Evolutionary conservation across 2,888 invertebrate genomes (phyloP), one percentile per base, ranked within the genome.

Genomic region (Exocentrus adspersus): DNA sequence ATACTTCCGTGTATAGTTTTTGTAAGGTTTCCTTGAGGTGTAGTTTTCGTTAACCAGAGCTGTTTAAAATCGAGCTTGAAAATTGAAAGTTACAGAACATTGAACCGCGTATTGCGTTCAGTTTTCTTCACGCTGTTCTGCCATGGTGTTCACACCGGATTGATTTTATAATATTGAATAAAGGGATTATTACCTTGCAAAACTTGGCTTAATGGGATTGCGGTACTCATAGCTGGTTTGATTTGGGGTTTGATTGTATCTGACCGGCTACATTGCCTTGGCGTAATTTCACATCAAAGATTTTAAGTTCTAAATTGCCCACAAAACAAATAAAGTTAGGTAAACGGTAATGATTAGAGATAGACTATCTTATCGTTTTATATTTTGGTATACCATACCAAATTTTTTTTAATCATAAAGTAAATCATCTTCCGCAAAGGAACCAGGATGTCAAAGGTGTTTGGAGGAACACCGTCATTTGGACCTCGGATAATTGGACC

Each of bases 1-100:
- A 30, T 59, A 46, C 57, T 57, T 63, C 59, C 58, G 58, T 46
- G 17, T 20, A 48, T 9, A 32, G 52, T 63, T 62, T 62, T 63
- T 54, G 42, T 59, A 52, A 42, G 58, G 41, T 54, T 59, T 63
- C 63, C 53, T 59, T 41, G 43, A 53, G 59, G 53, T 57, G 30
- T 42, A 28, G 28, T 54, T 57, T 57, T 57, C 57, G 30, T 57
- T 57, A 57, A 20, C 46, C 32, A 28, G 42, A 54, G 30, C 41
- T 56, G 45, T 57, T 57, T 57, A 57, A 57, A 57, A 57, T 46
- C 46, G 54, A 32, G 57, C 57, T 57, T 45, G 57, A 57, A 37
- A 57, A 57, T 45, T 46, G 57, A 57, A 57, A 57, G 57, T 57
- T 54, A 32, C 6, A 32, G 46, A 57, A 32, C 57, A 46, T 57